phyloP scores from a whole-genome alignment of 2,113 vertebrate species.

The Tichodroma muraria region DNA sequence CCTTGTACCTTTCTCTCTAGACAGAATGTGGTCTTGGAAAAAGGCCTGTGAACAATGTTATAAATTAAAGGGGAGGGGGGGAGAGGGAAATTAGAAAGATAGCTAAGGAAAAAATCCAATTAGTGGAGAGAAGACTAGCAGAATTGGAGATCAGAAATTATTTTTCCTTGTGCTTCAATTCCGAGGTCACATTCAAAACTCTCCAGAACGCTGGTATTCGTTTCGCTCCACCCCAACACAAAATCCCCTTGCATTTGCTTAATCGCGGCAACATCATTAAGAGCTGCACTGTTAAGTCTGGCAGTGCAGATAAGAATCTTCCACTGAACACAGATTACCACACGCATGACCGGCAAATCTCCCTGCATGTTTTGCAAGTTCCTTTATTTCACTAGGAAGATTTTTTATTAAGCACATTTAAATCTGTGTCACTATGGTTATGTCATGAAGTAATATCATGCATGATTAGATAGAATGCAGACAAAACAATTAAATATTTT shows the following conservation, averaged over 20 bases:
- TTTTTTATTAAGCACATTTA: conserved; percentile 22
- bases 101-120: conserved; percentile 4
- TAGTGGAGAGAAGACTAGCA: conserved; percentile 1
- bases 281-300: conserved; percentile 17
- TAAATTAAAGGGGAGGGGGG: neutral
- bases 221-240: neutral
- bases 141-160: conserved; percentile 39
- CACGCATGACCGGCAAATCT: conserved; percentile 37
- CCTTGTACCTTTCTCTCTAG: neutral
- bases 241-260: conserved; percentile 10
- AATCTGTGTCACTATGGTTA: conserved; percentile 61
- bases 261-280: neutral
- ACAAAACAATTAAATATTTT: conserved; percentile 33
- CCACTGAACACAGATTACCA: conserved; percentile 26
- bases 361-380: conserved; percentile 21
- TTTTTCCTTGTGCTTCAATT: neutral
- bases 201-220: neutral
- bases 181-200: neutral
- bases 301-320: conserved; percentile 34
- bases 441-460: conserved; percentile 33
- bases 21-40: neutral
- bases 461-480: conserved; percentile 25
- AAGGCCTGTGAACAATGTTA: neutral
- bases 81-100: conserved; percentile 25
- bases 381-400: conserved; percentile 18